Evolutionary conservation across 2,797 vertebrate genomes (phyloP).

Genomic region (Orestias chungarensis): DNA sequence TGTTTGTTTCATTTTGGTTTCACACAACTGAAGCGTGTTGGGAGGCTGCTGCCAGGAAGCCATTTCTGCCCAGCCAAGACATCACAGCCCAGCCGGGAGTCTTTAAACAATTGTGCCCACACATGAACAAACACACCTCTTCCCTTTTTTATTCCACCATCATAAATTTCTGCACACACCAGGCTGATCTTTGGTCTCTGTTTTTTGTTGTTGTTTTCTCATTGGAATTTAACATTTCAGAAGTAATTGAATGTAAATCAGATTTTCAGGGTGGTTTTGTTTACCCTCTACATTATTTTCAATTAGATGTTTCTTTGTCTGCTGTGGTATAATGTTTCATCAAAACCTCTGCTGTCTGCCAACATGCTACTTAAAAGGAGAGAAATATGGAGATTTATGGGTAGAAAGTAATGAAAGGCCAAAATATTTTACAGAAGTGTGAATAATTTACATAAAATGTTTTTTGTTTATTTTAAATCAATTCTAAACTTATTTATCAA

Average conservation of each 20-base stretch:
- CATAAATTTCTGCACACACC: slow-evolving; percentile 12
- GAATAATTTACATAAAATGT: not conserved
- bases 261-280: not conserved
- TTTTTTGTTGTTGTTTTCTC: no score
- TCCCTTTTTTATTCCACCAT: slow-evolving; percentile 10
- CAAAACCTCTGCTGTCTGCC: not conserved
- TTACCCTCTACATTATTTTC: slow-evolving; percentile 3
- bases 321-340: not conserved
- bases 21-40: slow-evolving; percentile 27
- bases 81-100: slow-evolving; percentile 39
- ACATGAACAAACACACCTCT: slow-evolving; percentile 36
- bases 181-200: not conserved
- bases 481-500: not conserved
- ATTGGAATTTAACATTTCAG: slow-evolving; percentile 6
- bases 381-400: slow-evolving; percentile 1
- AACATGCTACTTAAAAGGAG: not conserved
- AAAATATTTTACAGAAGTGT: not conserved
- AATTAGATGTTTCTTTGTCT: not conserved
- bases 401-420: not conserved
- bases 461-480: not conserved
- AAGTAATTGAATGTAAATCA: not conserved
- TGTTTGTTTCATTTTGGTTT: slow-evolving; percentile 31
- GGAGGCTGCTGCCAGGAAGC: slow-evolving; percentile 30
- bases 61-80: slow-evolving; percentile 22
- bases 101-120: slow-evolving; percentile 50